Evolutionary conservation across 2,797 vertebrate species (phyloP), one percentile per base, ranked within the genome.

Genomic region (Borostomias antarcticus): DNA sequence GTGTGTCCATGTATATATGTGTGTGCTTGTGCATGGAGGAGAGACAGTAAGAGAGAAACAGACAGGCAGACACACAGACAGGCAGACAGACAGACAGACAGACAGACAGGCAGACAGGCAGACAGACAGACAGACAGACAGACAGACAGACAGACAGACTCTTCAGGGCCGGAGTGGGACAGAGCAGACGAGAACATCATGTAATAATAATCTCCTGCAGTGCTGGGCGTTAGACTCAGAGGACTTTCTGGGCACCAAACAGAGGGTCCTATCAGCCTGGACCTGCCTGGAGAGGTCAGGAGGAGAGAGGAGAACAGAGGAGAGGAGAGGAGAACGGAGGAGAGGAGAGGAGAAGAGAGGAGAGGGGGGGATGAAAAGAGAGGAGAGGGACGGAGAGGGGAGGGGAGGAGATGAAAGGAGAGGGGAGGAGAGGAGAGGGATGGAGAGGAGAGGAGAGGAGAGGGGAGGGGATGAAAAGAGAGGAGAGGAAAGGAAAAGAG

Each of bases 281-380:
- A 76, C 57, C 1, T 15, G 66, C 73, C 80, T 86, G 79, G 82
- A 78, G n/a, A 67, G 67, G 17, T 73, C 47, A 32, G 48, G 67
- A 72, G 65, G 54, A 66, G 54, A 64, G 57, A 64, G 63, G 51
- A 64, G 64, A 37, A 58, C 17, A 4, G 9, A 23, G 30, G 13
- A 2, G 23, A 3, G 25, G 21, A 52, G 21, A 35, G 58, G 48
- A 73, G 69, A 66, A 23, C 66, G 47, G 45, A 40, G 57, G 10
- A 11, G 37, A 45, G 32, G 47, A n/a, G 4, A 5, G 8, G 15
- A 63, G 33, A 3, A n/a, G 61, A 58, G 60, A 68, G 13, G 54
- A 66, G 58, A 67, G 51, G 1, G 29, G 13, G 11, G 21, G 62
- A 71, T 58, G 2, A 32, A 17, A 67, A 61, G 40, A 51, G 35